Evolutionary conservation across 2,113 vertebrate genomes (phyloP).

Genomic region (Dissostichus mawsoni): DNA sequence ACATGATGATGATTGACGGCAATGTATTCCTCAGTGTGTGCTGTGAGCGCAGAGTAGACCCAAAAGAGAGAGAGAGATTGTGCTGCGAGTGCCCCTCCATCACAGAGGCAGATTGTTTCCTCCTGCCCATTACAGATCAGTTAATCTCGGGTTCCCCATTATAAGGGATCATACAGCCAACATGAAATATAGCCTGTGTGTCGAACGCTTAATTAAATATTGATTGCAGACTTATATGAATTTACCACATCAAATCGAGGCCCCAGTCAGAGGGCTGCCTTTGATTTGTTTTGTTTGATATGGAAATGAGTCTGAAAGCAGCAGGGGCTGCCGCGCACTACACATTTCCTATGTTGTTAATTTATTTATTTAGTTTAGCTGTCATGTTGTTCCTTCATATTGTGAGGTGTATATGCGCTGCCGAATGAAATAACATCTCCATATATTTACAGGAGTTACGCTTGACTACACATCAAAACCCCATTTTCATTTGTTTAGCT

Average conservation of each 20-base stretch:
- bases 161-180: constrained; percentile 73
- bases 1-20: constrained; percentile 52
- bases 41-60: constrained; percentile 5
- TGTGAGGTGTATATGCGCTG: constrained; percentile 48
- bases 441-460: constrained; percentile 48
- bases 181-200: constrained; percentile 78
- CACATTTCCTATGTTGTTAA: constrained; percentile 75
- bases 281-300: constrained; percentile 78
- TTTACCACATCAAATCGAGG: constrained; percentile 79
- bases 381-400: constrained; percentile 68
- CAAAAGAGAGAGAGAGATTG: constrained; percentile 13
- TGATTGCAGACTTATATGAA: constrained; percentile 81
- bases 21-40: constrained; percentile 30
- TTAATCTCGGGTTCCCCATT: constrained; percentile 67
- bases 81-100: constrained; percentile 1
- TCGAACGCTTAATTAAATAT: constrained; percentile 83
- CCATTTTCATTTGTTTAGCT: constrained; percentile 4
- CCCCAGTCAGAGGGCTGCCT: constrained; percentile 73
- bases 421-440: constrained; percentile 45
- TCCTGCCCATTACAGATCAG: constrained; percentile 46
- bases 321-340: constrained; percentile 63
- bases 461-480: constrained; percentile 30
- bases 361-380: constrained; percentile 82
- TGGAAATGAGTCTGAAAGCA: constrained; percentile 79
- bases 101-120: constrained; percentile 49